Percentiles rank a stretch among this genome's conserved stretches.
Conservation (phyloP, 2,888 invertebrate species). For the Sarcophaga subvicina region DNA sequence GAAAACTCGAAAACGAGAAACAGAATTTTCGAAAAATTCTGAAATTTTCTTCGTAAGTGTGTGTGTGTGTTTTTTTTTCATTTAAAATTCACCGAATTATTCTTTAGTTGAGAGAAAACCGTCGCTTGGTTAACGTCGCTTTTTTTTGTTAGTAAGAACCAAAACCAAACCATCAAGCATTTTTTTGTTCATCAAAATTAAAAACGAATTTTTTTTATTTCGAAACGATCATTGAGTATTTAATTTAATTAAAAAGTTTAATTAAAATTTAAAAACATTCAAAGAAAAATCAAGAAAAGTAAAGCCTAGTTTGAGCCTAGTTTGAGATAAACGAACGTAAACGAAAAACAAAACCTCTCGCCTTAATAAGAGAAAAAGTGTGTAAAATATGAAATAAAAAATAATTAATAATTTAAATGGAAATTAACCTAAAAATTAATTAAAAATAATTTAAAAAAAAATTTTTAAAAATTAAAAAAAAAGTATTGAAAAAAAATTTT, state of each 20-base stretch:
- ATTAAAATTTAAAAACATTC: slow-evolving; percentile 44
- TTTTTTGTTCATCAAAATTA: slow-evolving; percentile 3
- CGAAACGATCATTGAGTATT: slow-evolving; percentile 19
- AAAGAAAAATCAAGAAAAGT: slow-evolving; percentile 47
- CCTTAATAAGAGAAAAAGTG: slow-evolving; percentile 49
- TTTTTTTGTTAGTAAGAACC: slow-evolving; percentile 62
- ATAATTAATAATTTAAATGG: slow-evolving; percentile 21
- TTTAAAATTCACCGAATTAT: slow-evolving; percentile 76
- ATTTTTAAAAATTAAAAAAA: slow-evolving; percentile 11
- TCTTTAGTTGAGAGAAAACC: slow-evolving; percentile 82
- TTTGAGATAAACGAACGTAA: not conserved
- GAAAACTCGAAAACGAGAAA: slow-evolving; percentile 16
- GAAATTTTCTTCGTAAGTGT: slow-evolving; percentile 23
- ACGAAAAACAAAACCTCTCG: not conserved
- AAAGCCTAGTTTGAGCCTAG: slow-evolving; percentile 15
- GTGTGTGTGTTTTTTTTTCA: slow-evolving; percentile 35
- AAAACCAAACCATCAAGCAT: not conserved
- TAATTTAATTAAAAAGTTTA: slow-evolving; percentile 56
- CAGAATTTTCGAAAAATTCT: slow-evolving; percentile 36
- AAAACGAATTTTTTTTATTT: slow-evolving; percentile 51
- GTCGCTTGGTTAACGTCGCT: slow-evolving; percentile 82
- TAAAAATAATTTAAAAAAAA: slow-evolving; percentile 13
- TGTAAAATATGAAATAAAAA: slow-evolving; percentile 39
- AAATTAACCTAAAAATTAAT: slow-evolving; percentile 4
- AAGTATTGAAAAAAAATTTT: slow-evolving; percentile 26